A percentile compares a stretch with the other conserved stretches of the same genome.
phyloP scores from a whole-genome alignment of 1,140 invertebrate species.

The Tetragonula clypearis region DNA sequence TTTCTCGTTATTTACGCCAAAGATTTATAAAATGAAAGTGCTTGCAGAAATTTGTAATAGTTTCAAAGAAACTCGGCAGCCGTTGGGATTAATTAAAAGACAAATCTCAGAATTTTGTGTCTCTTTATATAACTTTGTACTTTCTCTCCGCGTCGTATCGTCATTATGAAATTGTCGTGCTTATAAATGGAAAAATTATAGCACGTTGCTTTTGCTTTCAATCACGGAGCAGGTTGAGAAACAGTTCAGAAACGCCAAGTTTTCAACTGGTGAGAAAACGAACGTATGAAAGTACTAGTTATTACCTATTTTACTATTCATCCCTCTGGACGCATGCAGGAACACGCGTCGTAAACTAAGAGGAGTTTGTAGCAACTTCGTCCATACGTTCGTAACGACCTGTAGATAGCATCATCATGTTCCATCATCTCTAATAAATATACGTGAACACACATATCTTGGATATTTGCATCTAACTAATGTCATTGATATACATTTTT shows the following conservation, averaged over 20 bases:
- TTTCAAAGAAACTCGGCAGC: not conserved
- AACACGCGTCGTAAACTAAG: constrained; percentile 43
- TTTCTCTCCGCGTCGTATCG: not conserved
- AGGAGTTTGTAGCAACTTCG: constrained; percentile 40
- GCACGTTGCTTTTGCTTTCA: not conserved
- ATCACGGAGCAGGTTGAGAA: not conserved
- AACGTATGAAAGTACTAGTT: constrained; percentile 38
- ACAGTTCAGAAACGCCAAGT: not conserved
- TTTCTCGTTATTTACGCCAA: not conserved
- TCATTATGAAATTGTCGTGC: not conserved
- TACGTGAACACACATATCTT: not conserved
- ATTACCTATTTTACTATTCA: constrained; percentile 46
- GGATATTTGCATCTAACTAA: not conserved
- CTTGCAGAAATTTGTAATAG: not conserved
- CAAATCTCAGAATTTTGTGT: constrained; percentile 21
- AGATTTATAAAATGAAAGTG: constrained; percentile 22
- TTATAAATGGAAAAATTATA: not conserved
- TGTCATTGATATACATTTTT: too few species aligned
- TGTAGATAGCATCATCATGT: not conserved
- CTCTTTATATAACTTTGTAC: not conserved
- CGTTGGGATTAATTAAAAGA: not conserved
- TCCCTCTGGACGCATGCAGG: not conserved
- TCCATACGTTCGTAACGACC: not conserved
- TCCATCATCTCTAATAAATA: constrained; percentile 17
- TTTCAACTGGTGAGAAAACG: too few species aligned